Percentiles rank a stretch among this genome's conserved stretches.
Evolutionary conservation across 2,888 invertebrate genomes (phyloP).

Genomic region (Piscicola geometra): DNA sequence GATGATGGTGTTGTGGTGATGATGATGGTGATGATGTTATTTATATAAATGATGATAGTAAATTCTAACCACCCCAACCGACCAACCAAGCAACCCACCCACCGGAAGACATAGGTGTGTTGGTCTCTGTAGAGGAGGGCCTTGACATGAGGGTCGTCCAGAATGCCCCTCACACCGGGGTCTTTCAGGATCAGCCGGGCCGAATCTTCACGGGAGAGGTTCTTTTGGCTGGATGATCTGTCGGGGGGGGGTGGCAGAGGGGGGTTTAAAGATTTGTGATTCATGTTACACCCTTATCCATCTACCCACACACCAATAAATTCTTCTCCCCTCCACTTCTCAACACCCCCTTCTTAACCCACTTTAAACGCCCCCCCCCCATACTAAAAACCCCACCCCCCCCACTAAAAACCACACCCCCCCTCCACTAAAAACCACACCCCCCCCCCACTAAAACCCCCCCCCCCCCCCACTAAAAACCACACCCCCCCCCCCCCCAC

Average conservation of each 20-base stretch:
- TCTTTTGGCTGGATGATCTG: not conserved
- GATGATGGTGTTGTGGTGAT: not conserved
- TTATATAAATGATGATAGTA: not conserved
- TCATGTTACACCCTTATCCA: not conserved
- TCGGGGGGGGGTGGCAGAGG: not conserved
- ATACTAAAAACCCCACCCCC: too few species aligned
- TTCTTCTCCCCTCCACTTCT: not conserved
- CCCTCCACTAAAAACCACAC: too few species aligned
- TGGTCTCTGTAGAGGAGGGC: not conserved
- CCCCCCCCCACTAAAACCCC: too few species aligned
- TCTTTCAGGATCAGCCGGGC: not conserved
- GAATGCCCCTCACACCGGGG: not conserved
- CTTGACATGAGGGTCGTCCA: not conserved
- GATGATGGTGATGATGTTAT: too few species aligned
- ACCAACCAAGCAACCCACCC: too few species aligned
- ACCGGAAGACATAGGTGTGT: not conserved
- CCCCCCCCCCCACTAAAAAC: too few species aligned
- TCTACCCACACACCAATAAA: not conserved
- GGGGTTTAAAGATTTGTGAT: not conserved
- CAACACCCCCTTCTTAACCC: not conserved
- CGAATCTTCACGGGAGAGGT: not conserved
- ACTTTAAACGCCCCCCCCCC: too few species aligned
- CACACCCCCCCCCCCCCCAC: too few species aligned
- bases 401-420: too few species aligned
- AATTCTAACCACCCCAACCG: not conserved